These are phyloP conservation scores for Tragulus kanchil DNA, from an alignment of 2,113 vertebrate genomes.

Conservation along the genomic window DNA sequence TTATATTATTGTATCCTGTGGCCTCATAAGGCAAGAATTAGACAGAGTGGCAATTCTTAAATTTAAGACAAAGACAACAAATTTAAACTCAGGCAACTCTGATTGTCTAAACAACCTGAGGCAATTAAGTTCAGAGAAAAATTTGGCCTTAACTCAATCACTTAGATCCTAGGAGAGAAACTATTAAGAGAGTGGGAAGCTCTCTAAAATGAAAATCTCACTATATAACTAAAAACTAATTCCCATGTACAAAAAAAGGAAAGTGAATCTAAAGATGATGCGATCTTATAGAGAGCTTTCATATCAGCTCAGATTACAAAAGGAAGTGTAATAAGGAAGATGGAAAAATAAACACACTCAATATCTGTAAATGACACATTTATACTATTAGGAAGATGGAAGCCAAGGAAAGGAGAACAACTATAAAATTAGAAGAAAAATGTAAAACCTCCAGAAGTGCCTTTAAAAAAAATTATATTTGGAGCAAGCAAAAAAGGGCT, in stretches of 20 bases:
- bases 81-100: conserved; percentile 6
- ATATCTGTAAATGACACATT: conserved; percentile 37
- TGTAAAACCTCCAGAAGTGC: neutral
- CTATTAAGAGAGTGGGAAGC: neutral
- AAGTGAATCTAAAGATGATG: conserved; percentile 10
- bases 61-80: conserved; percentile 51
- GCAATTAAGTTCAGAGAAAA: conserved; percentile 30
- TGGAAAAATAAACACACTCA: neutral
- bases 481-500: neutral
- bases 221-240: conserved; percentile 14
- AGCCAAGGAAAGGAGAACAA: neutral
- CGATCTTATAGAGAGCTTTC: neutral
- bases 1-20: neutral
- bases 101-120: neutral
- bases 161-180: neutral
- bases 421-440: conserved; percentile 26
- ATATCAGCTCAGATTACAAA: conserved; percentile 14
- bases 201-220: conserved; percentile 18
- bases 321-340: neutral
- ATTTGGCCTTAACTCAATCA: neutral
- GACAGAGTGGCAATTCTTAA: conserved; percentile 1
- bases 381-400: neutral
- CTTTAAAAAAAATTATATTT: conserved; percentile 7
- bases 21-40: neutral
- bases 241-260: neutral